These are phyloP conservation scores for Arizona elegans DNA, from an alignment of 2,113 vertebrate species.

Conservation along the genomic window DNA sequence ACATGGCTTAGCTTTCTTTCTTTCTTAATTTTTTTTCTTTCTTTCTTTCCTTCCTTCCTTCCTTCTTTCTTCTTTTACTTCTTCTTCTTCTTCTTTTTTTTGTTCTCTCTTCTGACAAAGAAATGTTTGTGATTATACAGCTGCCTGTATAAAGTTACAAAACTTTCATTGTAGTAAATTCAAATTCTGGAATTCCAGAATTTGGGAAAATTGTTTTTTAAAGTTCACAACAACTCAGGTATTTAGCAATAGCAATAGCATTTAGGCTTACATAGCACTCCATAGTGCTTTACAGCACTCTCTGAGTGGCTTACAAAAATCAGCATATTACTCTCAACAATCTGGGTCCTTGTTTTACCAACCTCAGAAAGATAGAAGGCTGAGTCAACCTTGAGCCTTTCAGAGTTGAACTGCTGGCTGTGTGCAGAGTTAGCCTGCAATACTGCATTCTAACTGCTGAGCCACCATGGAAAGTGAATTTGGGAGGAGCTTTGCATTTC, in stretches of 20 bases:
- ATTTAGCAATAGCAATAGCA: background rate
- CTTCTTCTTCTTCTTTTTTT: too few species aligned
- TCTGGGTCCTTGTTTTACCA: too few species aligned
- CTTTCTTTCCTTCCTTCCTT: background rate
- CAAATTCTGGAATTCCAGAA: background rate
- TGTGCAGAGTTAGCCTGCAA: too few species aligned
- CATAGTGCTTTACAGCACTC: too few species aligned
- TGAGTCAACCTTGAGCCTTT: too few species aligned
- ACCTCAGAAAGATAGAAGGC: too few species aligned
- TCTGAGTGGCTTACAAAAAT: too few species aligned
- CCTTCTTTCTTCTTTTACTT: fast-evolving
- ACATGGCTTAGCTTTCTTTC: background rate
- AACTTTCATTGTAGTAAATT: background rate
- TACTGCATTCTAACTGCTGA: too few species aligned
- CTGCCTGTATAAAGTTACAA: background rate
- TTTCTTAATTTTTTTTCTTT: too few species aligned
- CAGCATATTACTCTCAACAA: too few species aligned
- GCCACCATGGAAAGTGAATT: background rate
- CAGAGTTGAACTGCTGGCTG: too few species aligned
- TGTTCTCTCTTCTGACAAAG: background rate
- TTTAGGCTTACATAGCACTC: background rate
- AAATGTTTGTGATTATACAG: background rate
- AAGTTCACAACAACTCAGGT: background rate
- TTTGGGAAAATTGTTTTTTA: background rate
- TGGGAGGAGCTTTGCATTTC: background rate